Evolutionary conservation across 2,113 vertebrate genomes (phyloP).

Genomic region (Pelusios castaneus): DNA sequence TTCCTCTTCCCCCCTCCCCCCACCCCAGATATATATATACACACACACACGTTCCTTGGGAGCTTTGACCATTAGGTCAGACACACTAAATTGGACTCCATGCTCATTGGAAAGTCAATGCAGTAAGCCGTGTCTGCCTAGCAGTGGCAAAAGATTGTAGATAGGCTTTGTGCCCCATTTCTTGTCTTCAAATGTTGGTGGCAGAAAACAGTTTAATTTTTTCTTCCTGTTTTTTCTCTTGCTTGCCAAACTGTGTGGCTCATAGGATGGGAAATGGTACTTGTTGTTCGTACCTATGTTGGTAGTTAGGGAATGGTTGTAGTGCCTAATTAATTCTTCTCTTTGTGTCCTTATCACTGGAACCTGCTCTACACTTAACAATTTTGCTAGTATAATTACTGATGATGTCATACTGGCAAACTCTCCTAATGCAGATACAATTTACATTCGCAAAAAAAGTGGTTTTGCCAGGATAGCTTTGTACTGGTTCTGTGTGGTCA

Average conservation of each 20-base stretch:
- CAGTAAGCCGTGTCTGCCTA: accelerated
- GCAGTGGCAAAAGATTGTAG: background rate
- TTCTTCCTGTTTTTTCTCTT: conserved; percentile 41
- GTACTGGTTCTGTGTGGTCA: background rate
- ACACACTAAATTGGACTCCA: background rate
- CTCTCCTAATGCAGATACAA: background rate
- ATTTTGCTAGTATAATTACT: background rate
- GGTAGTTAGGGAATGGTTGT: background rate
- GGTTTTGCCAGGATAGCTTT: background rate
- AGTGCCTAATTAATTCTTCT: background rate
- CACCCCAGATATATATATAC: too few relatives aligned
- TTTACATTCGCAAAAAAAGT: background rate
- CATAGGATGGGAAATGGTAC: background rate
- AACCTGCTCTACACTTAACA: background rate
- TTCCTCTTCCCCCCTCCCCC: background rate
- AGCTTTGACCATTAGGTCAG: background rate
- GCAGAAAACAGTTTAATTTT: background rate
- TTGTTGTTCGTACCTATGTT: background rate
- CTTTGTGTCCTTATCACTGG: background rate
- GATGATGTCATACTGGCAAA: background rate
- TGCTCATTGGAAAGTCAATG: background rate
- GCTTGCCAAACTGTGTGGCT: background rate
- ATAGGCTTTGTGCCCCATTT: background rate
- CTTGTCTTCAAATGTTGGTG: background rate
- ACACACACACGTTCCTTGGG: background rate